phyloP scores from a whole-genome alignment of 2,888 invertebrate genomes.

The Nymphalis c-album region DNA sequence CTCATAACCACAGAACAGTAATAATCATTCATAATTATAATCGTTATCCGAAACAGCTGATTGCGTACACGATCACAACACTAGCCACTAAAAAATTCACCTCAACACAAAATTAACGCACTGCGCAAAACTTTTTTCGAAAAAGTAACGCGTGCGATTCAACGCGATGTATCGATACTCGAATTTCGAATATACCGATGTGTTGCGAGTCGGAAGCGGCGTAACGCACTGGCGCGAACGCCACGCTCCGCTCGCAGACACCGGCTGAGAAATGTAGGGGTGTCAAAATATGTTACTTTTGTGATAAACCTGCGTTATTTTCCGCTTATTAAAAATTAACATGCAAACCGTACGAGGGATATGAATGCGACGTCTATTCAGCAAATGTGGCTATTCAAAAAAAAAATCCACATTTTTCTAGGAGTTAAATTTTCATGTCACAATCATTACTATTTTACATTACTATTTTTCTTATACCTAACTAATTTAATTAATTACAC shows the following conservation, averaged over 20 bases:
- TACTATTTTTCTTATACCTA: too few species aligned
- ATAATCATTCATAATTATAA: slow-evolving; percentile 14
- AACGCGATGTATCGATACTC: slow-evolving; percentile 45
- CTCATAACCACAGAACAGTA: slow-evolving; percentile 5
- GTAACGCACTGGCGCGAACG: slow-evolving; percentile 62
- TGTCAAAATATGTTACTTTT: slow-evolving; percentile 51
- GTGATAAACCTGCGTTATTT: slow-evolving; percentile 60
- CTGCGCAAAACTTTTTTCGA: slow-evolving; percentile 50
- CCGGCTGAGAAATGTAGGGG: slow-evolving; percentile 73
- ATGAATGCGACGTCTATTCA: slow-evolving; percentile 35
- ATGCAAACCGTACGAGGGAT: slow-evolving; percentile 46
- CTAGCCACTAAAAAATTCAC: slow-evolving; percentile 18
- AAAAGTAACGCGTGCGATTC: slow-evolving; percentile 64
- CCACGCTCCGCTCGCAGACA: slow-evolving; percentile 43
- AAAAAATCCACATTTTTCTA: not conserved
- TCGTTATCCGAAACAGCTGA: slow-evolving; percentile 14
- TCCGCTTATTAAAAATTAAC: slow-evolving; percentile 64
- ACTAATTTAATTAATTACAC: too few species aligned
- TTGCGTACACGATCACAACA: slow-evolving; percentile 22
- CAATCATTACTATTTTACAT: too few species aligned
- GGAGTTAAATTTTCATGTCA: not conserved
- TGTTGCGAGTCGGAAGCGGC: slow-evolving; percentile 69
- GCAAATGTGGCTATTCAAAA: slow-evolving; percentile 6
- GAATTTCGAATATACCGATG: slow-evolving; percentile 53
- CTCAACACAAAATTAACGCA: slow-evolving; percentile 33